Evolutionary conservation across 2,113 vertebrate genomes (phyloP).

Genomic region (Trogon melanurus): DNA sequence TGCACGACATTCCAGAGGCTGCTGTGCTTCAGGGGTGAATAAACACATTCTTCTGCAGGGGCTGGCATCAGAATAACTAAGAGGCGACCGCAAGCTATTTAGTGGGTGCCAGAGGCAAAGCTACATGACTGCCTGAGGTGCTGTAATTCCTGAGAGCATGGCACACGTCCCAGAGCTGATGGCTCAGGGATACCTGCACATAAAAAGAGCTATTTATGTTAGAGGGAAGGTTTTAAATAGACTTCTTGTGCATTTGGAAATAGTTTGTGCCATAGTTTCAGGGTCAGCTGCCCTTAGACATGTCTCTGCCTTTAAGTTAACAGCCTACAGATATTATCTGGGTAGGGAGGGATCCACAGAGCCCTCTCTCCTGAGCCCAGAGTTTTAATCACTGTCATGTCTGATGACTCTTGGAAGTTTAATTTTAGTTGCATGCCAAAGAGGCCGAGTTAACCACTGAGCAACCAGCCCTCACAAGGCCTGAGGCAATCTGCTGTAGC

Average conservation of each 20-base stretch:
- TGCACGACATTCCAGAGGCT: not conserved
- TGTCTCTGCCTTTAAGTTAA: not conserved
- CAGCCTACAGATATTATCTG: not conserved
- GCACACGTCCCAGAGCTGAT: not conserved
- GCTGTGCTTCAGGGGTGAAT: not conserved
- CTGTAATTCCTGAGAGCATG: conserved; percentile 11
- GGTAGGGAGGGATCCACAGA: not conserved
- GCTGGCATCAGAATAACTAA: not conserved
- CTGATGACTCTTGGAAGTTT: conserved; percentile 33
- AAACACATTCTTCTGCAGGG: not conserved
- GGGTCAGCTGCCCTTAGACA: conserved; percentile 36
- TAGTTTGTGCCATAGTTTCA: conserved; percentile 10
- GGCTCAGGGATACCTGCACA: conserved; percentile 43
- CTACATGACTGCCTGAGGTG: not conserved
- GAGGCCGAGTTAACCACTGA: conserved; percentile 47
- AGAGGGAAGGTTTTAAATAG: conserved; percentile 57
- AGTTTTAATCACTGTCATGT: conserved; percentile 36
- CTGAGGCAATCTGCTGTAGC: not conserved
- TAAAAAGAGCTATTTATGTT: conserved; percentile 34
- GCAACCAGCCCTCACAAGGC: conserved; percentile 31
- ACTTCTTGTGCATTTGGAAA: conserved; percentile 9
- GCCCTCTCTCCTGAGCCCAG: not conserved
- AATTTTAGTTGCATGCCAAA: conserved; percentile 53
- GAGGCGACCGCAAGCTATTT: not conserved
- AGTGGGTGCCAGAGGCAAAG: conserved; percentile 35